Base-by-base conservation (phyloP, 2,113 vertebrate species). In the Proterorhinus semilunaris region DNA sequence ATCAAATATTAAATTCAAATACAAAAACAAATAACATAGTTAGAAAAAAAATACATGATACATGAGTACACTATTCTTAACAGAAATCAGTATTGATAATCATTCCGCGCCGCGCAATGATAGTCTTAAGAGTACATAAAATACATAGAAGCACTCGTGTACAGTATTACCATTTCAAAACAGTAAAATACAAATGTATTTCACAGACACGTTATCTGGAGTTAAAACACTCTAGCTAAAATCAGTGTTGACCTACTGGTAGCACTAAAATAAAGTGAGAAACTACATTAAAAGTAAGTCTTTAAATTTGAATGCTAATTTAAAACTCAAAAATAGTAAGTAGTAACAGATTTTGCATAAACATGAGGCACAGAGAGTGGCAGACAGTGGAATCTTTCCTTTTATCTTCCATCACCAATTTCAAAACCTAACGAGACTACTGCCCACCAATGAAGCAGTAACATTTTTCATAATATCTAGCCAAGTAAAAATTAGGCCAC, bases 91-190 rank as follows among this genome's bases (percentile, higher is more conserved):
- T 92, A 93, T 78, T 93, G 92, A 94, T 65, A 93, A 94, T 98
- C 96, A 95, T 96, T 96, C 96, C 96, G 96, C 97, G 92, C 96
- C 95, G 97, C 96, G 95, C 95, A 98, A 98, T 91, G 96, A 98
- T 94, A 91, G 96, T 99, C 96, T 93, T 93, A 92, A 87, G 94
- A 92, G 93, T 95, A 95, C 94, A 76, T 75, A 74, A 79, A 94
- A 93, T 83, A 36, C 27, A 5, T 4, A 88, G 47, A 67, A 75
- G 93, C 71, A 83, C 63, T 74, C 58, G 91, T 91, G 88, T 86
- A 73, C 1, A 36, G 27, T 77, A 75, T 86, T 88, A 92, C 78
- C 78, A 74, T 89, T 81, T 89, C 83, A 92, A 93, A 85, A 87
- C 92, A 92, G 89, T 93, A 87, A 90, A 92, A 93, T 90, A 94